Base-by-base conservation (phyloP, 1,140 invertebrate species). In the Teleopsis dalmanni region DNA sequence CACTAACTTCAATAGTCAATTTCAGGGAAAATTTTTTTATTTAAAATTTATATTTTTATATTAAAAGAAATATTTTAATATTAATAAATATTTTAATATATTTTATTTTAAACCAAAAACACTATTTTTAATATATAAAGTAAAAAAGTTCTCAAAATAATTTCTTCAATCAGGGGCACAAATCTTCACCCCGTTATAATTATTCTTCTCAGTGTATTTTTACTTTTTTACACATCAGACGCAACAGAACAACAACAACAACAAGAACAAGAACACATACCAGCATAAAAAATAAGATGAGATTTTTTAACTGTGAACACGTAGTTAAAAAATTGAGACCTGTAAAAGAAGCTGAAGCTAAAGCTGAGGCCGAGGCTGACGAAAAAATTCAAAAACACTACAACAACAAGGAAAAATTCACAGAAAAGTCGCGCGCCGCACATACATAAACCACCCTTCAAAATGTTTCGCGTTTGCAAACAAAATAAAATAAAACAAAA, bases 301-400 rank as follows among this genome's bases (percentile, higher is more conserved):
- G 61, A 67, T 67, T 67, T 64, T 65, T 67, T 67, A 67, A 67
- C 64, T 65, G 66, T 56, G 64, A 67, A 63, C 64, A 67, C 65
- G 64, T 68, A 68, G 61, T 68, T 67, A 68, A 68, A 66, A 63
- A 63, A 64, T 46, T 26, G 31, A 50, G 33, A 43, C 14, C 31
- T 22, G 37, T 26, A 37, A 50, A 35, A 23, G 40, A 50, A 27
- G 25, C 21, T 37, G 25, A 43, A 38, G 36, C 25, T 43, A 18
- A 43, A 29, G 26, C 18, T 22, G 18, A 22, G 11, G 16, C 14
- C 40, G 11, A 42, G 40, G 41, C 40, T 16, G 40, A 31, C 25
- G 41, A 43, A 27, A 8, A 19, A 27, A 43, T 18, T 19, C n/a
- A 43, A 43, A n/a, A 43, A 43, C 25, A 43, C 41, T 43, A 43